Evolutionary conservation across 2,797 vertebrate species (phyloP).

Genomic region (Danio choprae): DNA sequence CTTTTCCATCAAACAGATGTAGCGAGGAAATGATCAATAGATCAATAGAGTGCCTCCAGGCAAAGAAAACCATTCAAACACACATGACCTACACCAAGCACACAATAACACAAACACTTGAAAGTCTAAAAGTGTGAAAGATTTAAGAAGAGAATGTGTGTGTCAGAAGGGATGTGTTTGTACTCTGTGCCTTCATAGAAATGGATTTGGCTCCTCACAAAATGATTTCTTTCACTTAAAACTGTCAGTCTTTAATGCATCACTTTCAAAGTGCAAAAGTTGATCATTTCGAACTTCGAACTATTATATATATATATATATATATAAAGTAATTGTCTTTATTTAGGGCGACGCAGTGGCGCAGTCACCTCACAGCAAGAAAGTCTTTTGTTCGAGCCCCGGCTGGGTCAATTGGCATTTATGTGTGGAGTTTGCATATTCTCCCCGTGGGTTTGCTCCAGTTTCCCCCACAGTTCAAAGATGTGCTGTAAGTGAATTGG

Average conservation of each 20-base stretch:
- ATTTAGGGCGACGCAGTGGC: no score
- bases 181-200: slow-evolving; percentile 14
- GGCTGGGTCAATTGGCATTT: no score
- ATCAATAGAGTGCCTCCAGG: slow-evolving; percentile 20
- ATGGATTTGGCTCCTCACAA: background rate
- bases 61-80: slow-evolving; percentile 22
- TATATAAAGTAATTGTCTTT: no score
- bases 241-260: background rate
- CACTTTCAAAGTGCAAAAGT: background rate
- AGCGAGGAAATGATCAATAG: background rate
- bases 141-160: slow-evolving; percentile 15
- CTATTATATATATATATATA: no score
- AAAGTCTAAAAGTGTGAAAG: slow-evolving; percentile 22
- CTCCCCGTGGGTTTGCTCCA: no score
- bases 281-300: background rate
- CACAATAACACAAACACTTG: slow-evolving; percentile 13
- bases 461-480: no score
- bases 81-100: slow-evolving; percentile 5
- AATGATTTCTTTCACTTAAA: background rate
- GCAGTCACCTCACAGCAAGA: no score
- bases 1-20: background rate
- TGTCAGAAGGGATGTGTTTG: slow-evolving; percentile 16
- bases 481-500: no score
- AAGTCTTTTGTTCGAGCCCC: no score
- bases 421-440: no score